These are phyloP conservation scores for Kradibia gibbosae DNA, from an alignment of 1,140 invertebrate species.

Conservation along the genomic window DNA sequence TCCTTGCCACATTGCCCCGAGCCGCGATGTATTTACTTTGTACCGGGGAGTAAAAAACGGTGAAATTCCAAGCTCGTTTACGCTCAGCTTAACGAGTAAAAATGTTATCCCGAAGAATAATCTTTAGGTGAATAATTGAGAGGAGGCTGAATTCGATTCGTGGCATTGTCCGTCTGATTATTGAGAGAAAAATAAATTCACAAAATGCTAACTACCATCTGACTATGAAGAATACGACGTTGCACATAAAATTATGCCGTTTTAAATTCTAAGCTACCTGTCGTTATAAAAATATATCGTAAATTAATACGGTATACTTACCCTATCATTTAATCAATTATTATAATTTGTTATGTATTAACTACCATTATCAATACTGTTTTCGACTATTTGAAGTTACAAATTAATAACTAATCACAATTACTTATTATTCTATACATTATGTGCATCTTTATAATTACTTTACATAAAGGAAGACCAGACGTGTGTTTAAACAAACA, in stretches of 20 bases:
- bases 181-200: background rate
- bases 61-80: conserved; percentile 23
- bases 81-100: conserved; percentile 43
- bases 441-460: too few species aligned
- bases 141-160: background rate
- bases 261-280: background rate
- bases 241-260: background rate
- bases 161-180: background rate
- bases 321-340: too few species aligned
- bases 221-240: background rate
- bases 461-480: too few species aligned
- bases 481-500: too few species aligned
- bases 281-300: too few species aligned
- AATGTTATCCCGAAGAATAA: conserved; percentile 41
- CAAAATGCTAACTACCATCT: background rate
- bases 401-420: too few species aligned
- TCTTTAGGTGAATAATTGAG: conserved; percentile 1
- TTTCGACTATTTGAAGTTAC: too few species aligned
- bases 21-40: conserved; percentile 35
- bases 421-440: too few species aligned
- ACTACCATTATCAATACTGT: too few species aligned
- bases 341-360: too few species aligned
- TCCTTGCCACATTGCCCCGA: background rate
- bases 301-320: too few species aligned
- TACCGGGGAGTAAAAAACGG: background rate